Conservation (phyloP, 2,888 invertebrate genomes). For the Lasioglossum marginatum region DNA sequence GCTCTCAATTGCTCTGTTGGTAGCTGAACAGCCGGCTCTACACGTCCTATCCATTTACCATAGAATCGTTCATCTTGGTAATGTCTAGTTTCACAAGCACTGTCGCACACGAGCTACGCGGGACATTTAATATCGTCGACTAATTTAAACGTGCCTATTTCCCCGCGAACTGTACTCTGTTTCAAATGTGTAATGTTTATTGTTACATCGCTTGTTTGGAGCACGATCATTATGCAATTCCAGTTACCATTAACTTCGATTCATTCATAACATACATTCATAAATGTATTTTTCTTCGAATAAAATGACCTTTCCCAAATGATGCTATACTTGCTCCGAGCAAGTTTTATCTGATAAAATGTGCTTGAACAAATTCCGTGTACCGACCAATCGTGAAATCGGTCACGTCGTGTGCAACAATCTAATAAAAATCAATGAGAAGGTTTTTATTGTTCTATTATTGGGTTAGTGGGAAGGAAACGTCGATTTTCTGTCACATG, state of each 20-base stretch:
- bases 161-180: not conserved
- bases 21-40: not conserved
- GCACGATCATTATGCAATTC: not conserved
- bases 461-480: constrained; percentile 11
- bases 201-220: not conserved
- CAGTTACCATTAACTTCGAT: not conserved
- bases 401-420: constrained; percentile 10
- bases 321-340: not conserved
- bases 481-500: constrained; percentile 14
- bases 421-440: constrained; percentile 9
- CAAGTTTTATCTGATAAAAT: not conserved
- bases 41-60: not conserved
- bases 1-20: constrained; percentile 1
- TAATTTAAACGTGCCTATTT: not conserved
- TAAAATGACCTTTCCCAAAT: not conserved
- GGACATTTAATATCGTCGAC: not conserved
- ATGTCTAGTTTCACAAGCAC: not conserved
- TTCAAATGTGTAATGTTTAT: not conserved
- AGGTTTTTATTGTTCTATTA: constrained; percentile 11
- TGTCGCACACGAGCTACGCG: not conserved
- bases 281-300: not conserved
- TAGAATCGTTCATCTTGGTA: constrained; percentile 8
- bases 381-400: constrained; percentile 3
- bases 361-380: constrained; percentile 1
- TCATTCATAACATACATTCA: not conserved